Evolutionary conservation across 2,113 vertebrate genomes (phyloP), one percentile per base, ranked within the genome.

Genomic region (Pteruthius melanotis): DNA sequence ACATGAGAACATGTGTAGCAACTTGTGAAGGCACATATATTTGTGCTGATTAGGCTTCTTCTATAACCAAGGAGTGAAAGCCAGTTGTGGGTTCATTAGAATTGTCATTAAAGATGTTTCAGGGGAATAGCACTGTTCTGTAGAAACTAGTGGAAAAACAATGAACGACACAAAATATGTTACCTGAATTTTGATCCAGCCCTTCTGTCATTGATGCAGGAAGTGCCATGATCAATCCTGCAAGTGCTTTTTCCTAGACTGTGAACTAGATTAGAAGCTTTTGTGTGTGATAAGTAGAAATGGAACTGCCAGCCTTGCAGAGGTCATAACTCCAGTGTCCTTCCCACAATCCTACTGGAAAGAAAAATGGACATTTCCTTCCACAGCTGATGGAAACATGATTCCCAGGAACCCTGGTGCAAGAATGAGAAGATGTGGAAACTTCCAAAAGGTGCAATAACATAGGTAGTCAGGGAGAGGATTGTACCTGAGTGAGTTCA

Each of bases 141-240:
- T 28, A 49, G n/a, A 57, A 81, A 69, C 8, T 2, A 24, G 33
- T 8, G 7, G 3, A 5, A 24, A 35, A n/a, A 19, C 33, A 60
- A 1, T 26, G 20, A 68, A 19, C 16, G 19, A 21, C 12, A 31
- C 9, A 45, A 24, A 71, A 50, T 11, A 22, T 0, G 0, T 42
- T 64, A 26, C 27, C 20, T 47, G 64, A 52, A 39, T 49, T 85
- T 68, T 71, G 50, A 44, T 44, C 31, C 24, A 31, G 15, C 6
- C 54, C 16, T 60, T 83, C 45, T 42, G 31, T 31, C 30, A 31
- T 2, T 30, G 19, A 22, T 0, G 0, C 10, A 59, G 45, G 14
- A 86, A 39, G 30, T 31, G 11, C 27, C 15, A 4, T 30, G 23
- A n/a, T 33, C 18, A 21, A 14, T 71, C 53, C 52, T 78, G 13